Evolutionary conservation across 2,888 invertebrate genomes (phyloP).

Genomic region (Mycalesis mineus): DNA sequence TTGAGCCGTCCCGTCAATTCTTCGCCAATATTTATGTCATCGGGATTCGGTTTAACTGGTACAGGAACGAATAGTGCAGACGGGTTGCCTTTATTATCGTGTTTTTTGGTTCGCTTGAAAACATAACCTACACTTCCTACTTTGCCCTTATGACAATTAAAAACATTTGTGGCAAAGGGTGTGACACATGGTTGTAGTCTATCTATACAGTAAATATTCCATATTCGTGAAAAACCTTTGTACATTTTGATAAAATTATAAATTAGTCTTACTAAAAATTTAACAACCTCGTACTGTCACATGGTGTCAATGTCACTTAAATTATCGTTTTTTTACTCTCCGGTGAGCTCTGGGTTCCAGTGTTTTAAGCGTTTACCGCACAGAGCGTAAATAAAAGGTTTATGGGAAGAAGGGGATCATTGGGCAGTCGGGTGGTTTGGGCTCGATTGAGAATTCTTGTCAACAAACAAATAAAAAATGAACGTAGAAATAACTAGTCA

Average conservation of each 20-base stretch:
- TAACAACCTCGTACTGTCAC: conserved; percentile 20
- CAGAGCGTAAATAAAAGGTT: too few species aligned
- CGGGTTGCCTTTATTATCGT: conserved; percentile 69
- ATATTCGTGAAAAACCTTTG: conserved; percentile 67
- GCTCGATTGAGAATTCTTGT: too few species aligned
- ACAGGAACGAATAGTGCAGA: conserved; percentile 86
- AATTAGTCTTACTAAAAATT: conserved; percentile 22
- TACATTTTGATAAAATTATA: conserved; percentile 54
- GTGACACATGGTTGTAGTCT: conserved; percentile 58
- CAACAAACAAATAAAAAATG: too few species aligned
- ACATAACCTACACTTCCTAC: conserved; percentile 70
- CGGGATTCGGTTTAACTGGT: conserved; percentile 83
- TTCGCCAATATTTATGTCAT: conserved; percentile 90
- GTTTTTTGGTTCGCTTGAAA: conserved; percentile 70
- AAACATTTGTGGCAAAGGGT: conserved; percentile 52
- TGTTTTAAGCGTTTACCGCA: too few species aligned
- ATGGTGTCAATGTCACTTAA: too few species aligned
- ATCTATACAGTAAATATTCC: conserved; percentile 57
- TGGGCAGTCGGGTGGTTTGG: too few species aligned
- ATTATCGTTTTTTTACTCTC: too few species aligned
- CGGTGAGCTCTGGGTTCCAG: too few species aligned
- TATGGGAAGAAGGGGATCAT: too few species aligned
- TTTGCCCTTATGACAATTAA: conserved; percentile 55
- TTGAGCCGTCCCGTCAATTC: conserved; percentile 90
- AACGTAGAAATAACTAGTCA: too few species aligned